Evolutionary conservation across 2,113 vertebrate species (phyloP).

Genomic region (Mormyrus iriodes): DNA sequence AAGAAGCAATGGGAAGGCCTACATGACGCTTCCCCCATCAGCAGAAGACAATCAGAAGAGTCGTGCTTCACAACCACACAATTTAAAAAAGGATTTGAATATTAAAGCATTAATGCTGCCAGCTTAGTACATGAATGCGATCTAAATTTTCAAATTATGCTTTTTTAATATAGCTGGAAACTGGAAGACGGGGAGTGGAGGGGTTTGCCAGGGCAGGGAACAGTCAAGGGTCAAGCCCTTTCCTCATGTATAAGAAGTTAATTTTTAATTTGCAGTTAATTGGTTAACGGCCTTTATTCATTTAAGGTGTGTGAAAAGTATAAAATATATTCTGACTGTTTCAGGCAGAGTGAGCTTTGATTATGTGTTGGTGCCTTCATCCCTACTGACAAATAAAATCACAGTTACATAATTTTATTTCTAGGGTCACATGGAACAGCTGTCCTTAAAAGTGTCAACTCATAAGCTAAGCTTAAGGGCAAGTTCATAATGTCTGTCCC

Average conservation of each 20-base stretch:
- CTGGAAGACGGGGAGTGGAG: not conserved
- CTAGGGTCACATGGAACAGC: not conserved
- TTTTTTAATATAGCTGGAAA: not conserved
- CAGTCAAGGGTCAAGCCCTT: not conserved
- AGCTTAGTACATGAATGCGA: not conserved
- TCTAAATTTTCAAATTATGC: not conserved
- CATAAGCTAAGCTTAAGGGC: not conserved
- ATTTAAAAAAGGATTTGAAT: slow-evolving; percentile 3
- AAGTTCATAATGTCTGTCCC: not conserved
- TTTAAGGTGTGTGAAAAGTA: not conserved
- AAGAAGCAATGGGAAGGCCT: not conserved
- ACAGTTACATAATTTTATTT: not conserved
- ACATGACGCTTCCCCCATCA: not conserved
- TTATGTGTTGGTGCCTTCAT: not conserved
- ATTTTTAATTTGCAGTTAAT: not conserved
- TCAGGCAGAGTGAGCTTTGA: not conserved
- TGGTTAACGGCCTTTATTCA: not conserved
- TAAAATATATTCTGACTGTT: not conserved
- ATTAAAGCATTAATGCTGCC: not conserved
- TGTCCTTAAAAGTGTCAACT: not conserved
- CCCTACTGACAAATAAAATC: not conserved
- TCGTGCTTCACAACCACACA: not conserved
- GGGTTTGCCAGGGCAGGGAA: not conserved
- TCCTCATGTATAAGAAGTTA: not conserved
- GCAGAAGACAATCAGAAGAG: not conserved